Conservation (phyloP, 2,888 invertebrate species). For the Mesoligia furuncula region DNA sequence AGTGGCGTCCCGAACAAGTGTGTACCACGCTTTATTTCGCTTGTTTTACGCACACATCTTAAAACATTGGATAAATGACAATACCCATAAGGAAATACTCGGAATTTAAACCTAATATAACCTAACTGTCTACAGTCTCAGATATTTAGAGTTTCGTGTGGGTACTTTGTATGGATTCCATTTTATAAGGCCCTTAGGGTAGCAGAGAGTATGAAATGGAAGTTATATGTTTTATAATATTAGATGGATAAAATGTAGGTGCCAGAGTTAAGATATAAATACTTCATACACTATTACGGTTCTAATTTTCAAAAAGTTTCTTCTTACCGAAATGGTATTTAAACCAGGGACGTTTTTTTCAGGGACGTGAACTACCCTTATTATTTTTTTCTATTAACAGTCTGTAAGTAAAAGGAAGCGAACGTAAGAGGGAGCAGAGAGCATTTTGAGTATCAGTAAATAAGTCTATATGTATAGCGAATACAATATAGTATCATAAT, state of each 20-base stretch:
- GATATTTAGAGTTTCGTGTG: conserved; percentile 43
- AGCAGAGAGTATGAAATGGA: background rate
- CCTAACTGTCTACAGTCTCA: conserved; percentile 71
- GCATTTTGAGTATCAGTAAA: background rate
- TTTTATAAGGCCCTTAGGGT: background rate
- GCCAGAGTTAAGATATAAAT: conserved; percentile 6
- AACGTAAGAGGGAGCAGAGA: background rate
- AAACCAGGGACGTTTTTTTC: background rate
- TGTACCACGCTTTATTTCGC: background rate
- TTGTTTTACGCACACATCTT: conserved; percentile 28
- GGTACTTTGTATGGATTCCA: conserved; percentile 39
- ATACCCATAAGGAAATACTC: conserved; percentile 66
- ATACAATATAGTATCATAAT: background rate
- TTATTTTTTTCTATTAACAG: background rate
- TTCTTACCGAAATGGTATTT: background rate
- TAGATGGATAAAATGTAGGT: background rate
- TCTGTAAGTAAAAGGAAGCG: background rate
- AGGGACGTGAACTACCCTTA: no score
- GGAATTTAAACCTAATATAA: conserved; percentile 69
- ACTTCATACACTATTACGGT: background rate
- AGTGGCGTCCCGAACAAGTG: background rate
- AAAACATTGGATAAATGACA: conserved; percentile 47
- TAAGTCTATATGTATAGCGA: background rate
- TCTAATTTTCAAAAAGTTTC: no score
- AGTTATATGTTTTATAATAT: background rate